Base-by-base conservation (phyloP, 2,113 vertebrate species). In the Brachyistius frenatus region DNA sequence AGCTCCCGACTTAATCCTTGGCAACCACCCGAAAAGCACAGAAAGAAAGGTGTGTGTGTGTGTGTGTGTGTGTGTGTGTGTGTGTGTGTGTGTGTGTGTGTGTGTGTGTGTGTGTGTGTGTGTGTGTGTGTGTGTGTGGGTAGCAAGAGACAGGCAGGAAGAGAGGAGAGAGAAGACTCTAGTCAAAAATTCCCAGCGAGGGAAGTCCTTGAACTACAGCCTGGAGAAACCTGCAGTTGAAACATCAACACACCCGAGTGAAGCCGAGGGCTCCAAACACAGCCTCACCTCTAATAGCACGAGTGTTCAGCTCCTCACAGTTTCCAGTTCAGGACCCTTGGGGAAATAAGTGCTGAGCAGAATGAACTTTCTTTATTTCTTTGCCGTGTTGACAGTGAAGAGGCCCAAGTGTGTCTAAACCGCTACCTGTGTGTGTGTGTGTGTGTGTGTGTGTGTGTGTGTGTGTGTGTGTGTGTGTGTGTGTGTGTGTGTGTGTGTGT, bases 281-380 rank as follows among this genome's bases (percentile, higher is more conserved):
- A 72, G 66, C 64, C 73, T 89, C 85, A 73, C 85, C 75, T 88
- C 85, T 88, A 83, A 89, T 73, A 76, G 84, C 73, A 67, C 66
- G 65, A 79, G 73, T 5, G 62, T 82, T 89, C 65, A 63, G 55
- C 85, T 84, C 73, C 84, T 78, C 55, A 44, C 75, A 23, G 67
- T 69, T 89, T 70, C 86, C 88, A 87, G 88, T 89, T 90, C 85
- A 86, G 70, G 83, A 85, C 86, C 89, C 86, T 72, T 49, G 63
- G 83, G 89, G 86, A 92, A 85, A 86, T 79, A 77, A 88, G 76
- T 65, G 84, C 80, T 53, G 85, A 85, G 76, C 85, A 74, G 73
- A 84, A 89, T 90, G 86, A 89, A 88, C 89, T 90, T 86, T 88
- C 80, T 75, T 85, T 79, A 76, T 85, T 86, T 88, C 83, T 78